These are phyloP conservation scores for Brachyopa scutellaris DNA, from an alignment of 2,888 invertebrate genomes.

Conservation along the genomic window DNA sequence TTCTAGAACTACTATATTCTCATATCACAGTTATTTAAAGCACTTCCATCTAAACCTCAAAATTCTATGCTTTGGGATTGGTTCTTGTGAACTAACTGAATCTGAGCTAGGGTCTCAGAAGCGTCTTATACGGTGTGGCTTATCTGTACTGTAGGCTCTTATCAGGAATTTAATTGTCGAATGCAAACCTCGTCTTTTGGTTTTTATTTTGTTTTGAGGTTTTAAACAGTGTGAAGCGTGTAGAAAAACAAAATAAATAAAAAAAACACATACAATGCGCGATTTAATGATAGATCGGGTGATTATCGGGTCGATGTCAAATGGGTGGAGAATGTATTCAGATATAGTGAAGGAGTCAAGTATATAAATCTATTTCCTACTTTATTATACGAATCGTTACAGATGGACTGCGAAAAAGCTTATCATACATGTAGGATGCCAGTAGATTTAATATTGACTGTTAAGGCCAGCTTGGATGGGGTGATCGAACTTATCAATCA, in stretches of 20 bases:
- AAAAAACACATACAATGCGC: conserved; percentile 6
- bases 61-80: conserved; percentile 34
- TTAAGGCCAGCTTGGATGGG: conserved; percentile 20
- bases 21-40: conserved; percentile 27
- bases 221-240: not conserved
- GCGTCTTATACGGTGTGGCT: conserved; percentile 51
- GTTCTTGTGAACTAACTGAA: conserved; percentile 46
- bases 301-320: conserved; percentile 16
- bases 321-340: not conserved
- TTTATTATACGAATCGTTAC: not conserved
- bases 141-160: conserved; percentile 42
- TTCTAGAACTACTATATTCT: conserved; percentile 34
- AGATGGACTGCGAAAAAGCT: conserved; percentile 10
- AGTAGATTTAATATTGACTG: not conserved
- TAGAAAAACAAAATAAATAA: conserved; percentile 3
- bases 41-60: conserved; percentile 23
- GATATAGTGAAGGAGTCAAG: conserved; percentile 1
- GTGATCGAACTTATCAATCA: conserved; percentile 51
- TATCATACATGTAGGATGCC: not conserved
- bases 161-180: conserved; percentile 52
- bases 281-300: conserved; percentile 18
- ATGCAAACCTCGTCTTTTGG: conserved; percentile 61
- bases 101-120: conserved; percentile 39
- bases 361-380: not conserved
- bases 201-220: conserved; percentile 32